Evolutionary conservation across 2,888 invertebrate genomes (phyloP).

Genomic region (Pyralis farinalis): DNA sequence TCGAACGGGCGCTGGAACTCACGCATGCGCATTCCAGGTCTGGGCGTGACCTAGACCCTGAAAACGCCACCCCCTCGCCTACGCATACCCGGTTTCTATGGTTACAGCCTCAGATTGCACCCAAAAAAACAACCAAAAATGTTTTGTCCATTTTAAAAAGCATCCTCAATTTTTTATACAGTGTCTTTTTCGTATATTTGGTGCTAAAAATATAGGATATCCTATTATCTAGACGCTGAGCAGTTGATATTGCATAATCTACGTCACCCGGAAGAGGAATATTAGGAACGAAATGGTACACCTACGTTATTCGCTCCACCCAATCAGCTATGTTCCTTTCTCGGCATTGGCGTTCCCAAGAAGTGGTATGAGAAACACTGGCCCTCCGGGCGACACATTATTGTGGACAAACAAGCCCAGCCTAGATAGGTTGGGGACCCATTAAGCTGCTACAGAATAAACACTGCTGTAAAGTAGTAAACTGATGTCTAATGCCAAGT

Average conservation of each 20-base stretch:
- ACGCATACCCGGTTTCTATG: slow-evolving; percentile 59
- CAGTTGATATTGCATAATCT: slow-evolving; percentile 23
- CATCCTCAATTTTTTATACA: neutral
- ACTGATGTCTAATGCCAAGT: slow-evolving; percentile 1
- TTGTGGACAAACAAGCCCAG: slow-evolving; percentile 43
- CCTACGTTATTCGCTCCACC: slow-evolving; percentile 57
- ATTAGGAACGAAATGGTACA: slow-evolving; percentile 40
- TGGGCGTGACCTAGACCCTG: slow-evolving; percentile 82
- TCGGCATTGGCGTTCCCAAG: slow-evolving; percentile 55
- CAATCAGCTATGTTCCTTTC: slow-evolving; percentile 39
- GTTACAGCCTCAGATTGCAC: slow-evolving; percentile 43
- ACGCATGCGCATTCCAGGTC: slow-evolving; percentile 57
- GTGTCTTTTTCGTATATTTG: too few relatives aligned
- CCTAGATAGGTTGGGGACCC: slow-evolving; percentile 26
- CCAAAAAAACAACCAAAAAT: slow-evolving; percentile 24
- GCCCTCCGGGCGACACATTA: slow-evolving; percentile 43
- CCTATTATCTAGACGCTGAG: slow-evolving; percentile 1
- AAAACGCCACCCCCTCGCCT: slow-evolving; percentile 69
- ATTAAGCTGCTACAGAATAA: slow-evolving; percentile 18
- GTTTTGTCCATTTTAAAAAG: slow-evolving; percentile 1
- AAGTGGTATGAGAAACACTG: slow-evolving; percentile 52
- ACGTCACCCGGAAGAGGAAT: slow-evolving; percentile 40
- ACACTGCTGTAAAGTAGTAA: neutral
- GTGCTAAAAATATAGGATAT: too few relatives aligned
- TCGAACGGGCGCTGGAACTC: slow-evolving; percentile 38